phyloP scores from a whole-genome alignment of 2,888 invertebrate genomes.

The Therioaphis trifolii region DNA sequence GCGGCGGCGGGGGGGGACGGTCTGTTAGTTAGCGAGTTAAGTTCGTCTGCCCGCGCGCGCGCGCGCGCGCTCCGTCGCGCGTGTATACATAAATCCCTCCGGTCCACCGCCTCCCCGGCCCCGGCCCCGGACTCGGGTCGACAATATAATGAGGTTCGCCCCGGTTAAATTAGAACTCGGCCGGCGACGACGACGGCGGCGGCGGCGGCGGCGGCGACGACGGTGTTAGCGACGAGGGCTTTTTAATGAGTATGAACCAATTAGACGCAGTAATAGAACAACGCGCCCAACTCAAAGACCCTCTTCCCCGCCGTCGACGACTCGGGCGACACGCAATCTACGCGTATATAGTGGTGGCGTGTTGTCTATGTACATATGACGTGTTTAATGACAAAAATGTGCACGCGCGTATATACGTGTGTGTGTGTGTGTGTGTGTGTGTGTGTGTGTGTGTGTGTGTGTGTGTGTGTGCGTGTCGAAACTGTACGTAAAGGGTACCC shows the following conservation, averaged over 20 bases:
- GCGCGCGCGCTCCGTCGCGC: not conserved
- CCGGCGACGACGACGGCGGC: constrained; percentile 47
- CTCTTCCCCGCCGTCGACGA: constrained; percentile 1
- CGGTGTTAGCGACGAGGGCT: constrained; percentile 61
- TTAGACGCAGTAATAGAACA: constrained; percentile 62
- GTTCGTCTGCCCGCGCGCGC: constrained; percentile 28
- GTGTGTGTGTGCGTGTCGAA: too few relatives aligned
- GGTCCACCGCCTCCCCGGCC: not conserved
- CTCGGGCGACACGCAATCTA: constrained; percentile 49
- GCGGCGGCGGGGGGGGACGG: constrained; percentile 2
- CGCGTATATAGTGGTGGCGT: not conserved
- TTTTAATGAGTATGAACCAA: constrained; percentile 63
- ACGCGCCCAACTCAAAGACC: constrained; percentile 59
- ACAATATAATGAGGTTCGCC: constrained; percentile 63
- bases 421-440: too few relatives aligned
- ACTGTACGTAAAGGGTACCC: too few relatives aligned
- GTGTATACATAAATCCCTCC: not conserved
- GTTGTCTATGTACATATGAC: not conserved
- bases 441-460: too few relatives aligned
- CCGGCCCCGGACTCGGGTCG: constrained; percentile 22
- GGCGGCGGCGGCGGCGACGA: constrained; percentile 51
- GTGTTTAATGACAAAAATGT: constrained; percentile 46
- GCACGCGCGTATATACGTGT: not conserved
- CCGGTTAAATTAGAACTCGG: constrained; percentile 62
- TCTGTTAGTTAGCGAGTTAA: constrained; percentile 61